These are phyloP conservation scores for Liasis olivaceus DNA, from an alignment of 2,797 vertebrate genomes.

Conservation along the genomic window DNA sequence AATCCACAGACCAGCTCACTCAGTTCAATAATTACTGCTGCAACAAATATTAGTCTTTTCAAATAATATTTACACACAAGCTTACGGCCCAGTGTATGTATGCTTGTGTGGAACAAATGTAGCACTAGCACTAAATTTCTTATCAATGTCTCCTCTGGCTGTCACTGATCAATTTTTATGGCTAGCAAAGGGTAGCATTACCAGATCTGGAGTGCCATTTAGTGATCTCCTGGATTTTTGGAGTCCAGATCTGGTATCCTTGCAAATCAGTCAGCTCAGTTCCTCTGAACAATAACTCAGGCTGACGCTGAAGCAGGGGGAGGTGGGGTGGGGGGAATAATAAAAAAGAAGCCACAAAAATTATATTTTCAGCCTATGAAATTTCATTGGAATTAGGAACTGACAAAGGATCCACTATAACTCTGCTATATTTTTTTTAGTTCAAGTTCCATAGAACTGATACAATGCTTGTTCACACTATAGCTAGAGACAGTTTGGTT, in stretches of 20 bases:
- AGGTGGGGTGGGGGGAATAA: no score
- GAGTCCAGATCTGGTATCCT: neutral
- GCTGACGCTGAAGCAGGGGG: neutral
- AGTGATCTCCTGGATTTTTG: neutral
- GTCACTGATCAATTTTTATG: neutral
- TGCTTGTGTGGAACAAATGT: neutral
- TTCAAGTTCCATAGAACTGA: no score
- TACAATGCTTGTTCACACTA: no score
- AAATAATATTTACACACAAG: neutral
- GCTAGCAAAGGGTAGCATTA: neutral
- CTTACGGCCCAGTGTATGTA: neutral
- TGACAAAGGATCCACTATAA: neutral
- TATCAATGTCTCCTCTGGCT: neutral
- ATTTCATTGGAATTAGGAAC: neutral
- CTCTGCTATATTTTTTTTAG: no score
- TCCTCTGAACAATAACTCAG: neutral
- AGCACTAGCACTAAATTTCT: neutral
- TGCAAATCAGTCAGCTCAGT: neutral
- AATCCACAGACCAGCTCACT: neutral
- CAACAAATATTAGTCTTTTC: conserved; percentile 2
- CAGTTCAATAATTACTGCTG: neutral
- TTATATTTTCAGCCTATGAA: neutral
- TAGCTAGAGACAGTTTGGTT: no score
- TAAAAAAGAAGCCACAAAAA: neutral
- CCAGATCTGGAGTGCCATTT: neutral